A percentile compares a stretch with the other conserved stretches of the same genome.
These are phyloP conservation scores for Rhynchomys soricoides DNA, from an alignment of 2,113 vertebrate species.

Conservation along the genomic window DNA sequence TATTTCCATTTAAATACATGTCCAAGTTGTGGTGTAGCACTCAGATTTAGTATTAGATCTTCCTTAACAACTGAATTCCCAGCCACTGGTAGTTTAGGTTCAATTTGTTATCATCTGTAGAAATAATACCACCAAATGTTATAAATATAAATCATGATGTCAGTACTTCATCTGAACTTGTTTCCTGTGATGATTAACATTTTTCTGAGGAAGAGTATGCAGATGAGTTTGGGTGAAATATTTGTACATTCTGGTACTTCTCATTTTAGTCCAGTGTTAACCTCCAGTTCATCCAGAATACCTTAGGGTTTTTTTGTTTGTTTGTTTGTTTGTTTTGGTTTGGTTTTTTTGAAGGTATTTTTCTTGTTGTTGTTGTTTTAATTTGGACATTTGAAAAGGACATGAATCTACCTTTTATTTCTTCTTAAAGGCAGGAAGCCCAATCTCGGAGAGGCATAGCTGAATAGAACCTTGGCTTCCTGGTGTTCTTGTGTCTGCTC, in stretches of 20 bases:
- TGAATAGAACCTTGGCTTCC: background rate
- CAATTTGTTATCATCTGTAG: constrained; percentile 64
- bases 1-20: constrained; percentile 59
- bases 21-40: background rate
- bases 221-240: constrained; percentile 33
- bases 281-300: background rate
- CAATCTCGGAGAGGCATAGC: background rate
- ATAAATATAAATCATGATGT: constrained; percentile 45
- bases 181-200: constrained; percentile 54
- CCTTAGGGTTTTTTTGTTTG: background rate
- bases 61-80: constrained; percentile 31
- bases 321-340: too few relatives aligned
- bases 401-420: background rate
- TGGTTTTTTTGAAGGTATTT: too few relatives aligned
- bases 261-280: background rate
- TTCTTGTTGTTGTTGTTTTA: background rate
- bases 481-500: background rate
- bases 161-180: constrained; percentile 20
- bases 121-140: constrained; percentile 61
- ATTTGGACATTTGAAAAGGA: background rate
- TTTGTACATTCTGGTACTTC: background rate
- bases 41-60: constrained; percentile 33
- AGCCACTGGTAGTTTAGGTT: constrained; percentile 29
- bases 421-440: background rate
- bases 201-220: constrained; percentile 58